Base-by-base conservation (phyloP, 2,888 invertebrate species). In the Drosophila merina region DNA sequence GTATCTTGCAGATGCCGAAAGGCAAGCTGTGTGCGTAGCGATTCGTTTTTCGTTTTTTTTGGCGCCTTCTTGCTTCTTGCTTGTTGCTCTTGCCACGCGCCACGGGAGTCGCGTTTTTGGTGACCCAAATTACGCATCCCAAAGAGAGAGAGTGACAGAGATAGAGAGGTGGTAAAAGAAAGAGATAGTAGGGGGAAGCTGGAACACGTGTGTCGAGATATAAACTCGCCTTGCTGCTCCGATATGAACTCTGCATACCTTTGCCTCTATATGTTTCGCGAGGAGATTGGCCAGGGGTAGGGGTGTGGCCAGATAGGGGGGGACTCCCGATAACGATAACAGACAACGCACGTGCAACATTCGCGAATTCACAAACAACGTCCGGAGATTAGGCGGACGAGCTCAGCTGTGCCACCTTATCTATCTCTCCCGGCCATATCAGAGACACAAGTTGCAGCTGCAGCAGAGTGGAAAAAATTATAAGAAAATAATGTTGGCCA, bases 81-180 rank as follows among this genome's bases (percentile, higher is more conserved):
- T 59, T 57, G 73, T 45, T 58, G 59, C 50, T 54, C 50, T 64
- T 52, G 60, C 66, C 70, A 63, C 60, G 64, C 68, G 75, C 51
- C n/a, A 20, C 25, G 42, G 31, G 75, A 49, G 6, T 25, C 31
- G 42, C 42, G 31, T 14, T 57, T 83, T 71, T 72, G 69, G 75
- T 77, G 83, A 77, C 82, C 77, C 75, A 77, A 86, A 81, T 89
- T 88, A 75, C 77, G 79, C 76, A 85, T 80, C 72, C 4, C 4
- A 36, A 36, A 25, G 42, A 10, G 8, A 48, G 3, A 47, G 5
- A 26, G 20, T 31, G 12, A 44, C 10, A 28, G 33, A 52, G 20
- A 20, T 12, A 25, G 44, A 30, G 20, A 10, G 5, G 31, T 6
- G 48, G 10, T 0, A 31, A 30, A 9, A 10, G 58, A 28, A 28